A percentile compares a stretch with the other conserved stretches of the same genome.
Evolutionary conservation across 2,113 vertebrate species (phyloP).

Genomic region (Pygoscelis antarcticus): DNA sequence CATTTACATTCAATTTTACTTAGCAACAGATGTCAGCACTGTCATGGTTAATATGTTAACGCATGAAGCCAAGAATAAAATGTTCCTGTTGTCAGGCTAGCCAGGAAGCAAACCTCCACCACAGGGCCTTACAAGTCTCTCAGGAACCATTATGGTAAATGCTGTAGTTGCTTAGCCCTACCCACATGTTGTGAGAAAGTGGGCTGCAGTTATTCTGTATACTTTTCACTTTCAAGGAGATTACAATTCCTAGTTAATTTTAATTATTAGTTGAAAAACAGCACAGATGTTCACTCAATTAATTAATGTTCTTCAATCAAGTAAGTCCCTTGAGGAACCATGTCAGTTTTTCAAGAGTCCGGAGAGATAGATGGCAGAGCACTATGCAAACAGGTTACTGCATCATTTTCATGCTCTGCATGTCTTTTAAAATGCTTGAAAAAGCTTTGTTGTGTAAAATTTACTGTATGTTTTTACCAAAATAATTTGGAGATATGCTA

Average conservation of each 20-base stretch:
- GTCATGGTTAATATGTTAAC: constrained; percentile 25
- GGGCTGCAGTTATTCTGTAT: neutral
- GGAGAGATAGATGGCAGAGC: neutral
- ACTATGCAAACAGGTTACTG: neutral
- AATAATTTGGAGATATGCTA: neutral
- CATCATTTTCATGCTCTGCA: neutral
- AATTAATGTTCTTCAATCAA: constrained; percentile 58
- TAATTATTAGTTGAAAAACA: constrained; percentile 33
- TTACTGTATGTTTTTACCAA: neutral
- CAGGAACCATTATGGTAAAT: neutral
- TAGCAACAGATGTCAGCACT: constrained; percentile 40
- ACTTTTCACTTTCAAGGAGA: neutral
- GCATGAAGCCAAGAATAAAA: constrained; percentile 26
- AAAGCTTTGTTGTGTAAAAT: neutral
- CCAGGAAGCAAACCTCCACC: neutral
- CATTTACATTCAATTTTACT: constrained; percentile 15
- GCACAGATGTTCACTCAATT: constrained; percentile 56
- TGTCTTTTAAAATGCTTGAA: neutral
- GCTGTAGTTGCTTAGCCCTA: neutral
- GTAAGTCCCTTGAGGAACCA: neutral
- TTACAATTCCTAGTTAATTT: constrained; percentile 15
- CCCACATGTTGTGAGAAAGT: neutral
- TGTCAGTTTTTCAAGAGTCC: constrained; percentile 3
- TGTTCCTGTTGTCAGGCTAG: neutral
- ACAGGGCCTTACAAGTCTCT: neutral